Evolutionary conservation across 2,113 vertebrate species (phyloP).

Genomic region (Laticauda laticaudata): DNA sequence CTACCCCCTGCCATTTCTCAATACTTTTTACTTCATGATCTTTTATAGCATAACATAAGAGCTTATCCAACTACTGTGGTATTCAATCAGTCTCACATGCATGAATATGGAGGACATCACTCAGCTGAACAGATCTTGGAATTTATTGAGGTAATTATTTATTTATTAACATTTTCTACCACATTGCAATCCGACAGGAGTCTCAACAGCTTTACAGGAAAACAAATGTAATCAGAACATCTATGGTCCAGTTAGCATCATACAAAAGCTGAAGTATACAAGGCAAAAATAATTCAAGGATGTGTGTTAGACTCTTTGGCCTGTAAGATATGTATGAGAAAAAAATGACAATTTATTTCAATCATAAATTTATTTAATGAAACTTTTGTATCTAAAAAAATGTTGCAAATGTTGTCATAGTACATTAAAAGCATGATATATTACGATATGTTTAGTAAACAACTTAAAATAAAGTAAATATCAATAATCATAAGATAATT

Average conservation of each 20-base stretch:
- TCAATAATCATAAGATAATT: neutral
- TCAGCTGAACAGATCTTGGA: slow-evolving; percentile 93
- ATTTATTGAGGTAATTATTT: slow-evolving; percentile 86
- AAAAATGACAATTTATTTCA: neutral
- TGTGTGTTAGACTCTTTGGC: neutral
- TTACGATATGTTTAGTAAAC: neutral
- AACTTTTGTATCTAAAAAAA: neutral
- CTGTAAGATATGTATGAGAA: neutral
- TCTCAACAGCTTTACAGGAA: neutral
- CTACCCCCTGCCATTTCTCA: slow-evolving; percentile 4
- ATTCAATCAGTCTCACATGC: slow-evolving; percentile 89
- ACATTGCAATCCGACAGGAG: neutral
- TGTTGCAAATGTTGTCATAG: neutral
- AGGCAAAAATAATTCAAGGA: neutral
- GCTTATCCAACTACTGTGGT: slow-evolving; percentile 96
- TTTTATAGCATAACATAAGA: slow-evolving; percentile 87
- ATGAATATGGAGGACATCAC: slow-evolving; percentile 94
- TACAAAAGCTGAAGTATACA: neutral
- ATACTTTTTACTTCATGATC: slow-evolving; percentile 34
- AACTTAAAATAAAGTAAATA: neutral
- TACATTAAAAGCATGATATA: neutral
- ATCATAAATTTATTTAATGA: neutral
- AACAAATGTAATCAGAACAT: neutral
- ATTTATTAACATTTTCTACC: neutral
- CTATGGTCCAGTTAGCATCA: neutral